Conservation (phyloP, 1,140 invertebrate species). For the Belonocnema kinseyi region DNA sequence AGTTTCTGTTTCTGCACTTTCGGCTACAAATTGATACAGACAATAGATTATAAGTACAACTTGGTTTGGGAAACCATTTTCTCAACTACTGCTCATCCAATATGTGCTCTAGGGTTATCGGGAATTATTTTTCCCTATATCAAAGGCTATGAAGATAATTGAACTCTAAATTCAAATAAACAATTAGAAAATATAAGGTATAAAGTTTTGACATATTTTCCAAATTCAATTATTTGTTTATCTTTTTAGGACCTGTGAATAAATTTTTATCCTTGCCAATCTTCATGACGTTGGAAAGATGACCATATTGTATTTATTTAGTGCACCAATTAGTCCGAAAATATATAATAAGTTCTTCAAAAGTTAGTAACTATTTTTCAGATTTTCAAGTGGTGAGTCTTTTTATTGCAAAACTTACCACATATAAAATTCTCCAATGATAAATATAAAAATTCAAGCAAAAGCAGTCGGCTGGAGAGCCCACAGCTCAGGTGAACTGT, state of each 20-base stretch:
- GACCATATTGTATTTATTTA: conserved; percentile 8
- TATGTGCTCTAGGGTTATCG: neutral
- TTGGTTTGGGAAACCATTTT: conserved; percentile 52
- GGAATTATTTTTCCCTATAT: neutral
- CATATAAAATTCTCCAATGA: neutral
- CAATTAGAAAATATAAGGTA: neutral
- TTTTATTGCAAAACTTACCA: neutral
- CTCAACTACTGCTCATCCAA: neutral
- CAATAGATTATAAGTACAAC: conserved; percentile 44
- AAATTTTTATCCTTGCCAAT: conserved; percentile 2
- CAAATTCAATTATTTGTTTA: too few relatives aligned
- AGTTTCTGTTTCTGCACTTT: conserved; percentile 36
- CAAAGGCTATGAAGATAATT: neutral
- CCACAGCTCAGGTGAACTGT: too few relatives aligned
- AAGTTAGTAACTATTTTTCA: neutral
- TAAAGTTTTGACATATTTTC: too few relatives aligned
- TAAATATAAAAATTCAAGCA: too few relatives aligned
- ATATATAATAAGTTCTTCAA: neutral
- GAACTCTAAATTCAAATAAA: neutral
- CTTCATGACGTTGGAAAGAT: neutral
- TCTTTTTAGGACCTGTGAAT: neutral
- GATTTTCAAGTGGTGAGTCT: neutral
- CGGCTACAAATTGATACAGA: conserved; percentile 37
- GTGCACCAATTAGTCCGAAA: neutral
- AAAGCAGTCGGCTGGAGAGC: too few relatives aligned